phyloP scores from a whole-genome alignment of 2,888 invertebrate genomes.

The Mechanitis messenoides region DNA sequence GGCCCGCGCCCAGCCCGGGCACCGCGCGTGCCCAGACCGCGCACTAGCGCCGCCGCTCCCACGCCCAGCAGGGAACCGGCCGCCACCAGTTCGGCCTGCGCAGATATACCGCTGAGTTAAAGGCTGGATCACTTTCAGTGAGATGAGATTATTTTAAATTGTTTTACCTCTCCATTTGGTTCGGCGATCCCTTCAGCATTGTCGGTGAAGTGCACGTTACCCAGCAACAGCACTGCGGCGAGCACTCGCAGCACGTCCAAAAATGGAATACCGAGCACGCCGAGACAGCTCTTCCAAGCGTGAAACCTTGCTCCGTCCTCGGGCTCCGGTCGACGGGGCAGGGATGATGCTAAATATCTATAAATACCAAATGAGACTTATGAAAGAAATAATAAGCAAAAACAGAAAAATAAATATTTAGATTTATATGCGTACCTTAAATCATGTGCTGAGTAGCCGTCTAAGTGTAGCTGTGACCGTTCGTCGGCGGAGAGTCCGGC shows the following conservation, averaged over 20 bases:
- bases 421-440: conserved; percentile 71
- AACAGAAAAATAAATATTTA: too few species aligned
- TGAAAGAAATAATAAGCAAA: too few species aligned
- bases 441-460: conserved; percentile 88
- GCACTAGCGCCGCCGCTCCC: conserved; percentile 86
- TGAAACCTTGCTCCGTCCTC: conserved; percentile 80
- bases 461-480: conserved; percentile 89
- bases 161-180: conserved; percentile 82
- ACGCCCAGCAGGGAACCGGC: conserved; percentile 89
- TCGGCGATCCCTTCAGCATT: conserved; percentile 85
- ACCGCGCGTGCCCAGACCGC: conserved; percentile 88
- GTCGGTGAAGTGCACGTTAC: conserved; percentile 93
- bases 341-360: conserved; percentile 76
- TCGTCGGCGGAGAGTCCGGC: conserved; percentile 93
- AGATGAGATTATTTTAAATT: too few species aligned
- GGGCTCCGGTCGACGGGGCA: conserved; percentile 65
- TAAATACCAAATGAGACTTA: conserved; percentile 15
- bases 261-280: conserved; percentile 94
- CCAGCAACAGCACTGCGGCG: conserved; percentile 92
- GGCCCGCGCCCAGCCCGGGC: conserved; percentile 87
- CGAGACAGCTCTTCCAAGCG: conserved; percentile 94
- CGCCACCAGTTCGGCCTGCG: conserved; percentile 85
- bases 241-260: conserved; percentile 94
- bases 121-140: neutral
- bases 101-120: too few species aligned